Evolutionary conservation across 2,888 invertebrate genomes (phyloP).

Genomic region (Entomobrya proxima): DNA sequence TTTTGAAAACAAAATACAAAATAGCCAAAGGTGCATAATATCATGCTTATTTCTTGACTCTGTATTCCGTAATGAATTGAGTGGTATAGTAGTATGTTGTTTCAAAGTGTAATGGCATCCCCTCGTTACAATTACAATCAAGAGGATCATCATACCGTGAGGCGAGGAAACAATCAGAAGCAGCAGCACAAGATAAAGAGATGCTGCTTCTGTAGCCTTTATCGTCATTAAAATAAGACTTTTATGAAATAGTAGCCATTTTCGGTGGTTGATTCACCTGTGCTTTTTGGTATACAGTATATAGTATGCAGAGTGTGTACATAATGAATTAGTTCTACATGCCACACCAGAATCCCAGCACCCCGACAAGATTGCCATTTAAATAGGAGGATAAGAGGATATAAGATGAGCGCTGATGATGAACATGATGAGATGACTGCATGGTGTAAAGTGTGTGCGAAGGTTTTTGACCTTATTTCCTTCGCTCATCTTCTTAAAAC

Average conservation of each 20-base stretch:
- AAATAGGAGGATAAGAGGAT: too few species aligned
- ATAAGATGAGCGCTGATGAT: too few species aligned
- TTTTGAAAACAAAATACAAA: too few species aligned
- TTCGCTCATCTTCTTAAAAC: neutral
- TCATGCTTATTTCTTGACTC: too few species aligned
- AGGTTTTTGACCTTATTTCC: slow-evolving; percentile 20
- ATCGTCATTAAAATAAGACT: neutral
- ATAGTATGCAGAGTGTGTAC: neutral
- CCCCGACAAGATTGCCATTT: too few species aligned
- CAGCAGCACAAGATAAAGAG: too few species aligned
- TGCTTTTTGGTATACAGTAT: neutral
- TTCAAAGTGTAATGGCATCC: neutral
- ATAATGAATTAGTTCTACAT: neutral
- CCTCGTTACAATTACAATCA: slow-evolving; percentile 6
- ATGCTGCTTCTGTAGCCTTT: neutral
- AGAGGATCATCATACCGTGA: slow-evolving; percentile 2
- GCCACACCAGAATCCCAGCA: neutral
- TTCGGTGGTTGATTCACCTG: neutral
- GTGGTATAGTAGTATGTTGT: neutral
- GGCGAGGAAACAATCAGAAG: too few species aligned
- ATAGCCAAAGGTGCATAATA: too few species aligned
- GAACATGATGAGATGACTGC: too few species aligned
- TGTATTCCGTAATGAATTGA: neutral
- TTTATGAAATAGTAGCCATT: neutral
- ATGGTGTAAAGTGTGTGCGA: neutral